Conservation (phyloP, 2,113 vertebrate genomes). For the Aplodontia rufa region DNA sequence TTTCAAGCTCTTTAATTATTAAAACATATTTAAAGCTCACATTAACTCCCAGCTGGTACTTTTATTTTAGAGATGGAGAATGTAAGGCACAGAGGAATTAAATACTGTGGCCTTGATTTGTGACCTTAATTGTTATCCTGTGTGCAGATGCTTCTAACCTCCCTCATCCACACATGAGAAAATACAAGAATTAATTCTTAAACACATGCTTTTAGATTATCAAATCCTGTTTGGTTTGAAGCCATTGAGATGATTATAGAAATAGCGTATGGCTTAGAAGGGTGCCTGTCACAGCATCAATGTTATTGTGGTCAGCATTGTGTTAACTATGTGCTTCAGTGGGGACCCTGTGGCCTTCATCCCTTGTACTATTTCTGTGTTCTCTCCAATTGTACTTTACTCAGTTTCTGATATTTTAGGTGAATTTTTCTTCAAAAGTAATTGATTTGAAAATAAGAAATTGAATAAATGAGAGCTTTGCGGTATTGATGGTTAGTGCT, state of each 20-base stretch:
- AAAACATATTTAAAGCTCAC: neutral
- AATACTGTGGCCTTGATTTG: neutral
- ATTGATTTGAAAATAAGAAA: neutral
- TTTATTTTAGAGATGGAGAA: neutral
- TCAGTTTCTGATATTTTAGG: neutral
- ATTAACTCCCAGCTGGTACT: neutral
- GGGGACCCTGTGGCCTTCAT: neutral
- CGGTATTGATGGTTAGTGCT: neutral
- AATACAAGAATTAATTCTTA: neutral
- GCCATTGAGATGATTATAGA: neutral
- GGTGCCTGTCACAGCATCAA: fast-evolving
- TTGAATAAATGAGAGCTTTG: neutral
- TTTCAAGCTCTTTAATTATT: neutral
- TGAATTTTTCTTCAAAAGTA: neutral
- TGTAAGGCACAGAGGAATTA: neutral
- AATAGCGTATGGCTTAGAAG: neutral
- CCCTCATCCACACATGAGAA: neutral
- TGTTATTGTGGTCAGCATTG: neutral
- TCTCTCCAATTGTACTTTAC: neutral
- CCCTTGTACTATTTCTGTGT: neutral
- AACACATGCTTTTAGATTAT: neutral
- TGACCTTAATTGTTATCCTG: neutral
- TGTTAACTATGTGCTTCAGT: neutral
- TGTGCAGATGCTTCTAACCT: too few species aligned
- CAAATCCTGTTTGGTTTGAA: neutral